Percentiles rank a stretch among this genome's conserved stretches.
phyloP scores from a whole-genome alignment of 1,140 invertebrate species.

The Drosophila ironensis region DNA sequence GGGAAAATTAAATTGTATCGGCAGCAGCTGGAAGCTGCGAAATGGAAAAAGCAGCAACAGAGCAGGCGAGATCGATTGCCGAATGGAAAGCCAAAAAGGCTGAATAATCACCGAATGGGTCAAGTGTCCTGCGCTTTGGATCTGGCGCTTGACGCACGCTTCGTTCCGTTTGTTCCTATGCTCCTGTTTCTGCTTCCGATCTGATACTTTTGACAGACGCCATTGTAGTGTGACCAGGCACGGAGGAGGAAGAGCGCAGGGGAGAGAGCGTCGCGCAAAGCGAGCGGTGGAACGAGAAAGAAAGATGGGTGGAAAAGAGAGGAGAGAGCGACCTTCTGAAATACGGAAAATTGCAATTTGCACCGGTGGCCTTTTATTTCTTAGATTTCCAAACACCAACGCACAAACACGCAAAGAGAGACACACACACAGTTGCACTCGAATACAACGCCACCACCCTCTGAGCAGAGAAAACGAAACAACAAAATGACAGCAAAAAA shows the following conservation, averaged over 20 bases:
- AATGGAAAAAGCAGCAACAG: constrained; percentile 35
- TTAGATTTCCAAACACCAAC: constrained; percentile 4
- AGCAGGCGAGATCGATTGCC: not conserved
- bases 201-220: constrained; percentile 52
- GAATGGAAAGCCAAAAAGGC: not conserved
- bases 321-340: too few relatives aligned
- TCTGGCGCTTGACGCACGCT: not conserved
- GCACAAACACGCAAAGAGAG: constrained; percentile 1
- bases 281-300: too few relatives aligned
- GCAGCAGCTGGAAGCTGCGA: constrained; percentile 46
- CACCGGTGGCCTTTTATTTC: constrained; percentile 44
- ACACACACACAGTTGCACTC: constrained; percentile 10
- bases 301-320: too few relatives aligned
- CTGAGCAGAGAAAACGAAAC: constrained; percentile 15
- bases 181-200: not conserved
- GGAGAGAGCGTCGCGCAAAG: constrained; percentile 4
- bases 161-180: not conserved
- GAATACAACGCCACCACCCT: constrained; percentile 51
- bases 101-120: constrained; percentile 40
- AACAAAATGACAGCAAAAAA: constrained; percentile 50
- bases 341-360: constrained; percentile 41
- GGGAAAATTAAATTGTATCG: constrained; percentile 52
- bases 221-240: constrained; percentile 56
- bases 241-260: not conserved
- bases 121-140: constrained; percentile 19